A percentile compares a stretch with the other conserved stretches of the same genome.
phyloP scores from a whole-genome alignment of 1,140 invertebrate species.

The Scaptodrosophila lebanonensis region DNA sequence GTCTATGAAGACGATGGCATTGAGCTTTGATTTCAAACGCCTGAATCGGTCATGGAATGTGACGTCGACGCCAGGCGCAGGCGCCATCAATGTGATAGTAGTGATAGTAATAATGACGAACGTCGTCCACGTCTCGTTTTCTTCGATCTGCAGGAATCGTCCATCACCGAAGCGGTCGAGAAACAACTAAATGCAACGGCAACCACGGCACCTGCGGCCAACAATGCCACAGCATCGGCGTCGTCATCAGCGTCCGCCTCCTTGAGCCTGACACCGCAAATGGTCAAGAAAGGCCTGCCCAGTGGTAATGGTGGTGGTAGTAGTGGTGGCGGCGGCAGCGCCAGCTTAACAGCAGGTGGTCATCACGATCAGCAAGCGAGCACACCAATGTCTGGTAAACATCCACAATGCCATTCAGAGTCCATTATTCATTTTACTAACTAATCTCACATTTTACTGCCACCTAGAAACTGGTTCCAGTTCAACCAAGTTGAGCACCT shows the following conservation, averaged over 20 bases:
- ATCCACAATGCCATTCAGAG: neutral
- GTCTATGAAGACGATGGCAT: conserved; percentile 64
- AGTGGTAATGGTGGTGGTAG: conserved; percentile 8
- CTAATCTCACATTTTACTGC: conserved; percentile 4
- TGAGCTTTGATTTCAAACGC: conserved; percentile 68
- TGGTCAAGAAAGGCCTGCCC: conserved; percentile 85
- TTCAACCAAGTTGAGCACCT: conserved; percentile 83
- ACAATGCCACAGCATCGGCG: conserved; percentile 39
- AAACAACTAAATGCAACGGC: conserved; percentile 86
- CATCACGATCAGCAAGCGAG: conserved; percentile 60
- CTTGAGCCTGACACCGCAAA: conserved; percentile 81
- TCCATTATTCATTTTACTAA: neutral
- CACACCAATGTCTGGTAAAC: conserved; percentile 75
- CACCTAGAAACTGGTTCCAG: conserved; percentile 79
- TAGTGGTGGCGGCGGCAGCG: conserved; percentile 17
- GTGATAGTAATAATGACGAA: conserved; percentile 76
- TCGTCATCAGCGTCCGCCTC: conserved; percentile 76
- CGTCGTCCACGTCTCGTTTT: conserved; percentile 76
- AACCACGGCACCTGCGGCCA: conserved; percentile 18
- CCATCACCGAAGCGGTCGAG: conserved; percentile 85
- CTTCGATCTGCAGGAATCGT: conserved; percentile 78
- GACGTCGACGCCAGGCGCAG: conserved; percentile 5
- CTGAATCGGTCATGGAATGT: conserved; percentile 37
- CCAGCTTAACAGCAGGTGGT: conserved; percentile 38
- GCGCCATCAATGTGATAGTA: conserved; percentile 37